These are phyloP conservation scores for Pheucticus melanocephalus DNA, from an alignment of 2,113 vertebrate species.

Conservation along the genomic window DNA sequence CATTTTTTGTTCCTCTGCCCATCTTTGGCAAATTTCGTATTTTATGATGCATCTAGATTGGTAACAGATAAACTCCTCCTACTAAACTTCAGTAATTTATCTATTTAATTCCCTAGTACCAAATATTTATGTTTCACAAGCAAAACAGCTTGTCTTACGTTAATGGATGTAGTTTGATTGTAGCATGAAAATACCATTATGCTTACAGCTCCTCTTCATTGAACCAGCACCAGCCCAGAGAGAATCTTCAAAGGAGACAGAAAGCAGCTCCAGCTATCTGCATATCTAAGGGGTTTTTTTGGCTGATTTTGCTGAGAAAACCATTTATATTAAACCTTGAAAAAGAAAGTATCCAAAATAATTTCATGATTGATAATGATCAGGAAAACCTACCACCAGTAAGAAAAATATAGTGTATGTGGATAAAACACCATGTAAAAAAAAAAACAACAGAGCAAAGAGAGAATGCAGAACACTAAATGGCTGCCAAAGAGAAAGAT, in stretches of 20 bases:
- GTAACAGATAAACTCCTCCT: not conserved
- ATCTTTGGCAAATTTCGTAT: not conserved
- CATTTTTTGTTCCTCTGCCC: not conserved
- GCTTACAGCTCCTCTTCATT: not conserved
- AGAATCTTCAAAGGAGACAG: not conserved
- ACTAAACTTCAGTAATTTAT: not conserved
- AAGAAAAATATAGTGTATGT: rapidly evolving
- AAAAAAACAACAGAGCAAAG: not conserved
- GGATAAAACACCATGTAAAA: not conserved
- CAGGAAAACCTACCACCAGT: not conserved
- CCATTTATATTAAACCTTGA: not conserved
- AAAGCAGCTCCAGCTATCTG: not conserved
- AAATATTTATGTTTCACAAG: not conserved
- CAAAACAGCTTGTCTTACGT: not conserved
- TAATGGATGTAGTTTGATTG: not conserved
- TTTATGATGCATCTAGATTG: not conserved
- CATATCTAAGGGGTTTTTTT: not conserved
- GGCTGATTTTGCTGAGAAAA: not conserved
- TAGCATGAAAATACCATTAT: not conserved
- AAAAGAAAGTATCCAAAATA: not conserved
- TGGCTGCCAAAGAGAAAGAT: not conserved
- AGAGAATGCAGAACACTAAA: not conserved
- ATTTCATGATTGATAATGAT: not conserved
- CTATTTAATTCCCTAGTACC: not conserved
- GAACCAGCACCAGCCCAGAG: not conserved